phyloP scores from a whole-genome alignment of 2,888 invertebrate species.

The Loripinus fragilis region DNA sequence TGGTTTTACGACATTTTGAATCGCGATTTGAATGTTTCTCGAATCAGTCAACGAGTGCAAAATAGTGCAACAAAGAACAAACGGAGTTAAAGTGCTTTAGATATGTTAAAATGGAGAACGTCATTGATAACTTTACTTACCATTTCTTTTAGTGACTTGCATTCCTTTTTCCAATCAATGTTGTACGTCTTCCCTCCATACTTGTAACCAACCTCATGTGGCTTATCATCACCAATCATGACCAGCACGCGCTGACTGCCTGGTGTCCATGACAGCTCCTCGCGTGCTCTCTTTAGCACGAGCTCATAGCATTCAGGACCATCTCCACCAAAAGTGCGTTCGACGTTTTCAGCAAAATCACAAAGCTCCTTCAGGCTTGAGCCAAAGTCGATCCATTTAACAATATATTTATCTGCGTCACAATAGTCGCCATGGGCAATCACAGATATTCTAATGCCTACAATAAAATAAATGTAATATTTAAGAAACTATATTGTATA shows the following conservation, averaged over 20 bases:
- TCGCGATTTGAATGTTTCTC: too few relatives aligned
- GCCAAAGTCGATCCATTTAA: slow-evolving; percentile 76
- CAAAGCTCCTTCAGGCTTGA: slow-evolving; percentile 67
- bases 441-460: slow-evolving; percentile 72
- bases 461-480: too few relatives aligned
- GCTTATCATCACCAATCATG: slow-evolving; percentile 76
- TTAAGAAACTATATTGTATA: too few relatives aligned
- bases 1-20: too few relatives aligned
- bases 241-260: slow-evolving; percentile 74
- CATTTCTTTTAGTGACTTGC: slow-evolving; percentile 59
- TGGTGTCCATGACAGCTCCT: slow-evolving; percentile 72
- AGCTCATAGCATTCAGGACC: slow-evolving; percentile 79
- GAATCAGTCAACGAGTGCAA: too few relatives aligned
- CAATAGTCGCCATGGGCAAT: slow-evolving; percentile 80
- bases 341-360: slow-evolving; percentile 70
- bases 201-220: slow-evolving; percentile 65
- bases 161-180: slow-evolving; percentile 73
- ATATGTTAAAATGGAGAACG: too few relatives aligned
- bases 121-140: too few relatives aligned
- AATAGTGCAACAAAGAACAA: too few relatives aligned
- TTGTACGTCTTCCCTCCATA: slow-evolving; percentile 62
- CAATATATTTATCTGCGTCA: slow-evolving; percentile 71
- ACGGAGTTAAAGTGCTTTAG: too few relatives aligned
- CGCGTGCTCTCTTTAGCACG: slow-evolving; percentile 71
- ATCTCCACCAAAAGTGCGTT: slow-evolving; percentile 74